These are phyloP conservation scores for Chloromyia formosa DNA, from an alignment of 2,888 invertebrate species.

Conservation along the genomic window DNA sequence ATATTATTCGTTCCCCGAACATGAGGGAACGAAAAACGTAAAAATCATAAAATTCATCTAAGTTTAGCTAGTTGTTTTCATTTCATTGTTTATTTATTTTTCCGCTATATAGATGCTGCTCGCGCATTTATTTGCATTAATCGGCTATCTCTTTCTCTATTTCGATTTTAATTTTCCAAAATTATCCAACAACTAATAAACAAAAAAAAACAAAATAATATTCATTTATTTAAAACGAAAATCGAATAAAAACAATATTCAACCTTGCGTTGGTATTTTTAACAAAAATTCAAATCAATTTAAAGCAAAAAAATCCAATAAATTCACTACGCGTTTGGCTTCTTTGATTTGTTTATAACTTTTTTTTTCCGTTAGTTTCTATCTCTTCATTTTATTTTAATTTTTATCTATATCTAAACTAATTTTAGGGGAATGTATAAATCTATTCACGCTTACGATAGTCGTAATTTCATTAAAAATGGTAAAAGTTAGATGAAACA, in stretches of 20 bases:
- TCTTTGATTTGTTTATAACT: no score
- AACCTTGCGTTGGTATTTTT: no score
- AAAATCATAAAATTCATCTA: slow-evolving; percentile 16
- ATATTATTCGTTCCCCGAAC: no score
- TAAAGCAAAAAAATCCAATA: slow-evolving; percentile 29
- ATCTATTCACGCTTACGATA: slow-evolving; percentile 5
- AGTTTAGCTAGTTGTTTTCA: slow-evolving; percentile 7
- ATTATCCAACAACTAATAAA: slow-evolving; percentile 33
- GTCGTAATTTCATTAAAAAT: not conserved
- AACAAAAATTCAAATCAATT: no score
- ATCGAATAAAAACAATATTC: no score
- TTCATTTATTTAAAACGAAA: no score
- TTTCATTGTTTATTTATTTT: slow-evolving; percentile 9
- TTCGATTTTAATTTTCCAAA: slow-evolving; percentile 5
- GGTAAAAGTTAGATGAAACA: not conserved
- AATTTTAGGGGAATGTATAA: slow-evolving; percentile 39
- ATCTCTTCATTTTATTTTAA: not conserved
- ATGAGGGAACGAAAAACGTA: no score
- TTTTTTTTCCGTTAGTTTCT: not conserved
- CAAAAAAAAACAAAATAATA: slow-evolving; percentile 25
- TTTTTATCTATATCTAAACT: slow-evolving; percentile 20
- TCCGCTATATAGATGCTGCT: not conserved
- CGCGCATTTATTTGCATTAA: not conserved
- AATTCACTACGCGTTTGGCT: slow-evolving; percentile 40
- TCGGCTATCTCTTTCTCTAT: not conserved